Base-by-base conservation (phyloP, 2,113 vertebrate genomes). In the Lophura nycthemera region DNA sequence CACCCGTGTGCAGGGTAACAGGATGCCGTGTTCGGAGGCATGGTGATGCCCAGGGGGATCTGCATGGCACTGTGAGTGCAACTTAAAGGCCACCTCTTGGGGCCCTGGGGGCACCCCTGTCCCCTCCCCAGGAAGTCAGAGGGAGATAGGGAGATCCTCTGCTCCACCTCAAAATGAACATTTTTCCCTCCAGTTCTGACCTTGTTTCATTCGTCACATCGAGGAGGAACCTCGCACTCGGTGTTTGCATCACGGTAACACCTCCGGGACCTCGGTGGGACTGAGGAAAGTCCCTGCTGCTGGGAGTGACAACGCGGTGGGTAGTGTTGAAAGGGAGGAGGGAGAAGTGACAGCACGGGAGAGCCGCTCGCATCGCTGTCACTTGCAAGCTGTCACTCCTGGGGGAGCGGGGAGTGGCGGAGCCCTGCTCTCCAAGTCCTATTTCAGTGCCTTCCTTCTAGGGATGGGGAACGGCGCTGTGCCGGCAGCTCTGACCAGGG, bases 241-340 rank as follows among this genome's bases (percentile, higher is more conserved):
- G 77, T 79, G 88, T 92, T 93, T 32, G 90, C 91, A 5, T 89
- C 93, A 19, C 86, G 29, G 57, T 96, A 95, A 92, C 96, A 93
- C 83, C 92, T 96, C 89, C 7, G 32, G 81, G 96, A 92, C 96
- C 92, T 82, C 3, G 2, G 92, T 92, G 95, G 84, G 94, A 64
- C 92, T 87, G 25, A 77, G 95, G 92, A 93, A 83, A 78, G 90
- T 83, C 92, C 90, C 95, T 83, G 90, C 86, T 47, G 88, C 73
- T 21, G 8, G 90, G 81, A 96, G 89, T 94, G 92, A 95, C 92
- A 93, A 88, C 7, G 88, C 30, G 12, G 91, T 93, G 94, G 96
- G 92, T 79, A 96, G 94, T 90, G 94, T 88, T 63, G 92, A 45
- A 83, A 76, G 73, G 48, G 88, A 80, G 76, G 36, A 84, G 92